Conservation (phyloP, 2,888 invertebrate genomes). For the Ernsta delagoae region DNA sequence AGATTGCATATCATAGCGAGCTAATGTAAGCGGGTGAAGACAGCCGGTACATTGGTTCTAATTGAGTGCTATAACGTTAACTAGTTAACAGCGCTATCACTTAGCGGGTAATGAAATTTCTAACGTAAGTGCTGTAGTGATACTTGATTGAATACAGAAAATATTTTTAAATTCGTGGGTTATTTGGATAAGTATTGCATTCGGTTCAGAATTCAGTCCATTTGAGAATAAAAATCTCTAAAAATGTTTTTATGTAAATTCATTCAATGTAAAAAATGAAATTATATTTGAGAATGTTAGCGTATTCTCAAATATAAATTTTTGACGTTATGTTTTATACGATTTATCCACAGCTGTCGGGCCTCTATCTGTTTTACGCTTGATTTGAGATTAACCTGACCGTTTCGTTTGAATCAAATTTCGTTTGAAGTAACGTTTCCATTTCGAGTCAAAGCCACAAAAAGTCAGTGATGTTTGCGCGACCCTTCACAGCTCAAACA, state of each 20-base stretch:
- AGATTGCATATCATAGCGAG: constrained; percentile 4
- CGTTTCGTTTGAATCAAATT: not conserved
- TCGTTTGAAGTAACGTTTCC: not conserved
- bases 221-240: too few species aligned
- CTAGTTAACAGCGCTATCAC: not conserved
- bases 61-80: constrained; percentile 1
- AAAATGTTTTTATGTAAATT: too few species aligned
- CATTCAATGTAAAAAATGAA: too few species aligned
- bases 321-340: too few species aligned
- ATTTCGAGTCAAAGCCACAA: not conserved
- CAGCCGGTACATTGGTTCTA: constrained; percentile 1
- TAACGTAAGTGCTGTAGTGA: not conserved
- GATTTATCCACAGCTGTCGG: too few species aligned
- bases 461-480: not conserved
- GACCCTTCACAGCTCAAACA: constrained; percentile 2
- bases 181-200: too few species aligned
- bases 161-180: too few species aligned
- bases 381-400: not conserved
- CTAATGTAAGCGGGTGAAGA: not conserved
- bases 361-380: not conserved
- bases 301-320: too few species aligned
- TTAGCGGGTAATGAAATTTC: not conserved
- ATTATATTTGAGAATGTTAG: too few species aligned
- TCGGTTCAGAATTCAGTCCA: too few species aligned
- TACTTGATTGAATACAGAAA: not conserved